Evolutionary conservation across 2,888 invertebrate genomes (phyloP).

Genomic region (Sclerodermus sp.): DNA sequence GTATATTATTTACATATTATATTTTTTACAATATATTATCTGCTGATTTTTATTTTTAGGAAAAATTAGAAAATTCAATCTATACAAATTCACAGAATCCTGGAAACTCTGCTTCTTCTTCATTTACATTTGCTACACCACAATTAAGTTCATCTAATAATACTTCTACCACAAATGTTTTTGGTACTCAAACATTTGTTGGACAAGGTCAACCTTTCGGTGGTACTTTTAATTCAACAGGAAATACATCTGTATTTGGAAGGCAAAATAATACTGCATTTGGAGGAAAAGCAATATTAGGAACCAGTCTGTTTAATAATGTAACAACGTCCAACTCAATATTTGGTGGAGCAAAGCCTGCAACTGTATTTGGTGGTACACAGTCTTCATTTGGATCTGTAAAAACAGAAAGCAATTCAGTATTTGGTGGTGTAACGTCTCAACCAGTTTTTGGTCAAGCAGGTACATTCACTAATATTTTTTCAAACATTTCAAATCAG

Average conservation of each 20-base stretch:
- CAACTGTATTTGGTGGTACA: conserved; percentile 31
- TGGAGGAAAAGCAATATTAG: conserved; percentile 43
- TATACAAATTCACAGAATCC: conserved; percentile 8
- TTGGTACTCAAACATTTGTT: conserved; percentile 34
- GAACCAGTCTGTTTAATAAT: conserved; percentile 30
- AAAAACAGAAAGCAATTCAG: conserved; percentile 20
- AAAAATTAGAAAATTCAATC: conserved; percentile 37
- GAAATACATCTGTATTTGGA: conserved; percentile 35
- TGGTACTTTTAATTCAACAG: conserved; percentile 22
- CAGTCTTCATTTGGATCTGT: conserved; percentile 33
- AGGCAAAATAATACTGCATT: conserved; percentile 33
- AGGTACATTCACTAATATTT: conserved; percentile 33
- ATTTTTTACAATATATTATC: no score
- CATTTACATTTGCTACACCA: conserved; percentile 32
- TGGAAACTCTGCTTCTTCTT: conserved; percentile 24
- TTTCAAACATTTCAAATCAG: conserved; percentile 26
- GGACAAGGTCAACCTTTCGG: conserved; percentile 35
- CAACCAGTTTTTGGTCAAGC: conserved; percentile 40
- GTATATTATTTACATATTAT: conserved; percentile 9
- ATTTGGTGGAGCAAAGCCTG: conserved; percentile 34
- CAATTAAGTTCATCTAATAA: conserved; percentile 22
- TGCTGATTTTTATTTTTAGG: conserved; percentile 27
- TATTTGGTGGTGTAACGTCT: conserved; percentile 34
- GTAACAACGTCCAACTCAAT: conserved; percentile 29
- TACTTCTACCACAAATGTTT: conserved; percentile 26